A percentile compares a stretch with the other conserved stretches of the same genome.
These are phyloP conservation scores for Sebastiscus albofasciatus DNA, from an alignment of 2,797 vertebrate species.

Conservation along the genomic window DNA sequence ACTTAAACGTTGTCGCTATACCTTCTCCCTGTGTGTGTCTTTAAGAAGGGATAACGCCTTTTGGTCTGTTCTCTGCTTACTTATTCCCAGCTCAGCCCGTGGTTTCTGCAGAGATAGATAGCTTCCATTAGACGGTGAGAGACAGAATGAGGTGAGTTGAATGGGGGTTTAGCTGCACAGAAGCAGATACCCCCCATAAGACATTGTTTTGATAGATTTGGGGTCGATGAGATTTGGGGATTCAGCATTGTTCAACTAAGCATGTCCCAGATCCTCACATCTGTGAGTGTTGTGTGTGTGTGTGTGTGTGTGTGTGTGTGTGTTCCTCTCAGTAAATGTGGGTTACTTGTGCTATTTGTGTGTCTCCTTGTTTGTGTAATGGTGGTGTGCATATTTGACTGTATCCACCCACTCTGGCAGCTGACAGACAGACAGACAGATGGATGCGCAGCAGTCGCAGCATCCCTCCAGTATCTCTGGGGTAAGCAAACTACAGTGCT, in stretches of 20 bases:
- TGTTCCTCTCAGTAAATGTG: constrained; percentile 11
- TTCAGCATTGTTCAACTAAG: constrained; percentile 31
- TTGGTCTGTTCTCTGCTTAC: constrained; percentile 12
- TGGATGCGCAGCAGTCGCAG: constrained; percentile 37
- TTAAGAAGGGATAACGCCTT: constrained; percentile 6
- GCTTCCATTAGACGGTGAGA: constrained; percentile 35
- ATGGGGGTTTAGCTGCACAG: constrained; percentile 28
- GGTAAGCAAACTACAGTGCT: constrained; percentile 28
- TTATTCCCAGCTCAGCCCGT: constrained; percentile 23
- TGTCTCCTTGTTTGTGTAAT: not conserved
- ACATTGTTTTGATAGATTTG: constrained; percentile 39
- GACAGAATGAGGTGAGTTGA: constrained; percentile 71
- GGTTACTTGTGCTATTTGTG: constrained; percentile 11
- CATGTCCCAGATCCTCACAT: constrained; percentile 48
- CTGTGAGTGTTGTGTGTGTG: constrained; percentile 9
- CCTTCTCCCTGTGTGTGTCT: not conserved
- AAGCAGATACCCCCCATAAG: constrained; percentile 11
- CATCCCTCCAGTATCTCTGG: constrained; percentile 20
- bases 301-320: not conserved
- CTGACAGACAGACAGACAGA: constrained; percentile 45
- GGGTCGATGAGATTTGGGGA: constrained; percentile 45
- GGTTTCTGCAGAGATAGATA: constrained; percentile 40
- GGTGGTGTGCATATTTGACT: not conserved
- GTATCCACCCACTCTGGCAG: constrained; percentile 28
- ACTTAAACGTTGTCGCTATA: not conserved